Base-by-base conservation (phyloP, 1,140 invertebrate species). In the Agraylea sexmaculata region DNA sequence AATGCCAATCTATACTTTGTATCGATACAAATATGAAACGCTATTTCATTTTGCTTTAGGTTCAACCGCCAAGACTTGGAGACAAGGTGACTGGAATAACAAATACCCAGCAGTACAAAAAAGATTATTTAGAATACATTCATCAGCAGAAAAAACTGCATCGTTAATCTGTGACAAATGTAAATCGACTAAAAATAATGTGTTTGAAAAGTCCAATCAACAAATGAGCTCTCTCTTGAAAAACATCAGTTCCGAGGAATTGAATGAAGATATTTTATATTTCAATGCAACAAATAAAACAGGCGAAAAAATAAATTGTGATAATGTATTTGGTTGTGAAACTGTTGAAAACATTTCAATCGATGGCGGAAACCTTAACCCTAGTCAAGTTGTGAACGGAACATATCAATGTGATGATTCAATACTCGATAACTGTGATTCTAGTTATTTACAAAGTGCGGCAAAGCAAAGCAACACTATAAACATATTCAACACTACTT, bases 1-100 rank as follows among this genome's bases (percentile, higher is more conserved):
- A 41, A 28, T 29, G 21, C 10, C 29, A 38, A 5, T 5, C 11
- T 33, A 32, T 28, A 32, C 23, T 30, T 21, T 5, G 23, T n/a
- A 17, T 34, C 20, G 27, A 34, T 42, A 23, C 30, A 7, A 28
- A 19, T 18, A 15, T n/a, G 34, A 22, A 33, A 15, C 37, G 42
- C 42, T 39, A 8, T 23, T 30, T 30, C 40, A 37, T 47, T 33
- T 41, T 25, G 12, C 56, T 59, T 6, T 51, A 68, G 65, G 65
- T 11, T 68, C 63, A 4, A 53, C 64, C 4, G 56, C 53, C 1
- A 68, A 66, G 40, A 68, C 65, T 0, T 68, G 65, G 65, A 47
- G 63, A 15, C 65, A 68, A 52, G 65, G 65, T 4, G 61, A 64
- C 39, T 65, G 62, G 64, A 48, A 51, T n/a, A 39, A 51, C 0